phyloP scores from a whole-genome alignment of 2,113 vertebrate genomes.

The Dromiciops gliroides region DNA sequence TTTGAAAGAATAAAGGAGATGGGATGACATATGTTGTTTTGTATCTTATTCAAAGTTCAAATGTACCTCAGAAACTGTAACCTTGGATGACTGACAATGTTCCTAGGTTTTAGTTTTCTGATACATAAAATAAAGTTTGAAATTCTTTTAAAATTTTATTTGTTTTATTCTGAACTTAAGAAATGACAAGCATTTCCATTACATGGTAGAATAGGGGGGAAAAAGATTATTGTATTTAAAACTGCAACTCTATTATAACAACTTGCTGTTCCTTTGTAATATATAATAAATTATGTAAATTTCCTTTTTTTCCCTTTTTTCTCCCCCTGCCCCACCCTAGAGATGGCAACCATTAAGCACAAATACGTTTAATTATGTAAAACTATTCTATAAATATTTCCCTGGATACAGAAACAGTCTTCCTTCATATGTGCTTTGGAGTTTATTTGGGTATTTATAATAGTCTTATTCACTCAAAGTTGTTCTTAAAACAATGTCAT shows the following conservation, averaged over 20 bases:
- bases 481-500: not conserved
- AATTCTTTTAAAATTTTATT: not conserved
- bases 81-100: not conserved
- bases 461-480: not conserved
- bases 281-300: not conserved
- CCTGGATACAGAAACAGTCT: not conserved
- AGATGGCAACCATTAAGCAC: not conserved
- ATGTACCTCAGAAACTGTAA: not conserved
- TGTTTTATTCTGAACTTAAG: not conserved
- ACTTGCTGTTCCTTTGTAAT: not conserved
- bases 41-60: not conserved
- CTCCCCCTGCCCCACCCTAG: too few relatives aligned
- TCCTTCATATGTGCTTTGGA: not conserved
- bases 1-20: not conserved
- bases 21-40: not conserved
- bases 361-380: too few relatives aligned
- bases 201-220: not conserved
- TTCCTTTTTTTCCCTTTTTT: not conserved
- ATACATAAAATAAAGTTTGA: not conserved
- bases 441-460: not conserved
- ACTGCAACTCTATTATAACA: not conserved
- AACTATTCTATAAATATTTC: not conserved
- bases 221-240: not conserved
- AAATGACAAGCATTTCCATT: not conserved
- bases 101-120: not conserved